Evolutionary conservation across 1,140 invertebrate genomes (phyloP).

Genomic region (Drosophila bocki): DNA sequence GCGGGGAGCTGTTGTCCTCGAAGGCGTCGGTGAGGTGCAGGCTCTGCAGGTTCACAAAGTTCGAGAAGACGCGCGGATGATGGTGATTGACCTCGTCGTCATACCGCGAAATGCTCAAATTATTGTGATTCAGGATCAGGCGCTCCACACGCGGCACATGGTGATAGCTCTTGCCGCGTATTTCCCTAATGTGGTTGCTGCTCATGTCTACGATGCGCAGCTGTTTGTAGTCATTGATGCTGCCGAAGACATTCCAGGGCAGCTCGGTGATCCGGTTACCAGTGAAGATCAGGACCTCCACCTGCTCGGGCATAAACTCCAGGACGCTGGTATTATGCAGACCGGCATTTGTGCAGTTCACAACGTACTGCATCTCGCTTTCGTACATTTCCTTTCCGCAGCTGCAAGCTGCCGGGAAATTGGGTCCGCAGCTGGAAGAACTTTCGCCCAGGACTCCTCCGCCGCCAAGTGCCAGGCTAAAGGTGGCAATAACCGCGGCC

Average conservation of each 20-base stretch:
- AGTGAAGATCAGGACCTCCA: constrained; percentile 90
- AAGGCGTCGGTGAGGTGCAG: constrained; percentile 92
- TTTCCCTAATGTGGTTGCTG: constrained; percentile 90
- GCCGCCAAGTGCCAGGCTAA: constrained; percentile 32
- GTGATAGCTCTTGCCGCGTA: constrained; percentile 92
- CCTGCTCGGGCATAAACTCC: constrained; percentile 88
- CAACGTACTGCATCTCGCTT: constrained; percentile 87
- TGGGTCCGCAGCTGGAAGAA: constrained; percentile 84
- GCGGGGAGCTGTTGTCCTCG: constrained; percentile 88
- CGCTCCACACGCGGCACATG: constrained; percentile 90
- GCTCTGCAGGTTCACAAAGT: constrained; percentile 90
- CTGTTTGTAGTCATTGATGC: constrained; percentile 86
- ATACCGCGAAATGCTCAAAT: constrained; percentile 87
- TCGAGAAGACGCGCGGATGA: constrained; percentile 92
- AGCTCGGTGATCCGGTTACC: constrained; percentile 89
- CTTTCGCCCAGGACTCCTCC: constrained; percentile 50
- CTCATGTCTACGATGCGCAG: constrained; percentile 91
- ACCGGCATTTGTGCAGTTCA: constrained; percentile 90
- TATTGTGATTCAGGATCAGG: constrained; percentile 91
- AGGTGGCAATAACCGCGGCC: constrained; percentile 40
- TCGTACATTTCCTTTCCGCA: constrained; percentile 87
- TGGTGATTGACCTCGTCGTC: constrained; percentile 87
- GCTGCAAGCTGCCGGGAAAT: constrained; percentile 86
- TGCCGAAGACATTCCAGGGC: constrained; percentile 91
- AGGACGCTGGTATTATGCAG: constrained; percentile 88